Evolutionary conservation across 2,888 invertebrate species (phyloP).

Genomic region (Thereva nobilitata): DNA sequence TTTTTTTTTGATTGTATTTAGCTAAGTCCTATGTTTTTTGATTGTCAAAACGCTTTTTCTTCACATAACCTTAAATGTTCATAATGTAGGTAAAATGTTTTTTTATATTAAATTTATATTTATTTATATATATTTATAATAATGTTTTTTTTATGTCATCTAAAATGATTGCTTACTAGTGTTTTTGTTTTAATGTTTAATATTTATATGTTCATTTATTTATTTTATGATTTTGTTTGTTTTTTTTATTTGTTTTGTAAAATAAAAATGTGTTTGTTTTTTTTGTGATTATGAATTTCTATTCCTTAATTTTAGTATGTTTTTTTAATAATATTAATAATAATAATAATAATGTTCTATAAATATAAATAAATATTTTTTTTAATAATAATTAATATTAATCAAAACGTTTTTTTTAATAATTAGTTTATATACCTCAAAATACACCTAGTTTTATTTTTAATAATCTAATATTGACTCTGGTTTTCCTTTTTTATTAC

Average conservation of each 20-base stretch:
- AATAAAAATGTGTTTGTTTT: too few species aligned
- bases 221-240: neutral
- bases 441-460: conserved; percentile 15
- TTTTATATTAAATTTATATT: conserved; percentile 1
- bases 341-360: neutral
- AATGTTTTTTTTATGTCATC: neutral
- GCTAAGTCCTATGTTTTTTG: conserved; percentile 46
- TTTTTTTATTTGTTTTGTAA: too few species aligned
- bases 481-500: conserved; percentile 18
- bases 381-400: neutral
- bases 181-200: conserved; percentile 16
- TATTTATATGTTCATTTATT: neutral
- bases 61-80: conserved; percentile 41
- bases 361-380: conserved; percentile 8
- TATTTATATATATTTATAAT: conserved; percentile 12
- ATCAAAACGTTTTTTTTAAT: too few species aligned
- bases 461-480: conserved; percentile 32
- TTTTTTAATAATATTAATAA: too few species aligned
- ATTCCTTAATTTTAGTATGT: too few species aligned
- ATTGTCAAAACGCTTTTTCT: conserved; percentile 60
- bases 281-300: too few species aligned
- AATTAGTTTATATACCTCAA: neutral
- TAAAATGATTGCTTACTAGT: neutral
- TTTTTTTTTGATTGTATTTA: conserved; percentile 42
- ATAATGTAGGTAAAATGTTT: neutral